Evolutionary conservation across 2,797 vertebrate genomes (phyloP).

Genomic region (Helicolenus hilgendorfi): DNA sequence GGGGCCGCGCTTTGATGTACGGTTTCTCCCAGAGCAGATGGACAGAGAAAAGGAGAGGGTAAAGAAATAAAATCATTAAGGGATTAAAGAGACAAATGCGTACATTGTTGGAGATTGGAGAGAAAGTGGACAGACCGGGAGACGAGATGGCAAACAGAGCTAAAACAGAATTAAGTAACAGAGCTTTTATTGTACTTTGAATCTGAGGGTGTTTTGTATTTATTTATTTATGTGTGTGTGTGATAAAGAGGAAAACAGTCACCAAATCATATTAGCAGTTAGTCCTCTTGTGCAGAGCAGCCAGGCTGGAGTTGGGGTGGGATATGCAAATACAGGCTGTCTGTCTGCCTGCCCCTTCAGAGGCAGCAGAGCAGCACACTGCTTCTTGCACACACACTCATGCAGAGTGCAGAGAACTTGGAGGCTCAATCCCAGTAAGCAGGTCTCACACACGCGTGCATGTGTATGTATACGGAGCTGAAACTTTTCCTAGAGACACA

Average conservation of each 20-base stretch:
- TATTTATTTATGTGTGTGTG: not conserved
- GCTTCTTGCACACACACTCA: constrained; percentile 66
- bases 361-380: constrained; percentile 74
- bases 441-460: constrained; percentile 58
- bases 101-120: not conserved
- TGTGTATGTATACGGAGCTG: constrained; percentile 48
- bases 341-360: constrained; percentile 85
- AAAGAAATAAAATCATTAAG: constrained; percentile 38
- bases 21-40: constrained; percentile 61
- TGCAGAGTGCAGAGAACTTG: constrained; percentile 63
- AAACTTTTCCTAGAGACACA: constrained; percentile 61
- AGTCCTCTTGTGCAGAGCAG: constrained; percentile 30
- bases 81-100: constrained; percentile 25
- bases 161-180: not conserved
- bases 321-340: constrained; percentile 86
- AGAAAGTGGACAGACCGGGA: not conserved
- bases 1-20: constrained; percentile 65
- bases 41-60: constrained; percentile 28
- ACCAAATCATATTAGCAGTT: constrained; percentile 20
- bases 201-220: not conserved
- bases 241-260: not conserved
- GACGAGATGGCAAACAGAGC: not conserved
- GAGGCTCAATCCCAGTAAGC: constrained; percentile 71
- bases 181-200: not conserved
- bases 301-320: constrained; percentile 80